Percentiles rank a stretch among this genome's conserved stretches.
These are phyloP conservation scores for Cataglyphis cursor DNA, from an alignment of 2,888 invertebrate genomes.

Conservation along the genomic window DNA sequence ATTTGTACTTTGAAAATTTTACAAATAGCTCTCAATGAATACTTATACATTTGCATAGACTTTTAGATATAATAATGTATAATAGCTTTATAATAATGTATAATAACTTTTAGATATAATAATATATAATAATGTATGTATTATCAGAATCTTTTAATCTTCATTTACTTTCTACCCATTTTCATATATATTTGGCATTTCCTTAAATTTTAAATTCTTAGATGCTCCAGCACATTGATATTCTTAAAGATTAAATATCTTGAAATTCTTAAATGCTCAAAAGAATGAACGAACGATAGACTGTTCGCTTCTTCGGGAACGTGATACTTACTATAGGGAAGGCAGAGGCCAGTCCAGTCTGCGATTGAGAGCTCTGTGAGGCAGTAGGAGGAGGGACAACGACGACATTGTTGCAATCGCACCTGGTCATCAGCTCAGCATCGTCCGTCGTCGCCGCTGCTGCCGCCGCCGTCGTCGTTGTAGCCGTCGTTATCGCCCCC, in stretches of 20 bases:
- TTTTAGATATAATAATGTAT: neutral
- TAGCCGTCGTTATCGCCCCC: conserved; percentile 31
- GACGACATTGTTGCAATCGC: conserved; percentile 80
- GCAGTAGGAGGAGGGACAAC: conserved; percentile 78
- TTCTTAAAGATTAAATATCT: neutral
- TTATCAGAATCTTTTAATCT: neutral
- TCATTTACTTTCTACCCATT: neutral
- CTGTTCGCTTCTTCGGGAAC: neutral
- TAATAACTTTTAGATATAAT: neutral
- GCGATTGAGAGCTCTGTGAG: conserved; percentile 84
- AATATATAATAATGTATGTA: neutral
- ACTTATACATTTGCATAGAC: neutral
- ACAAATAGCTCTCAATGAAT: conserved; percentile 1
- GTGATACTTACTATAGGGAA: conserved; percentile 83
- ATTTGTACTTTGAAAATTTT: neutral
- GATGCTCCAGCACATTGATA: neutral
- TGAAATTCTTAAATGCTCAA: neutral
- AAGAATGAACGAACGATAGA: neutral
- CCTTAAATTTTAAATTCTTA: neutral
- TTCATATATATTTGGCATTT: neutral
- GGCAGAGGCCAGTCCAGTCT: conserved; percentile 82
- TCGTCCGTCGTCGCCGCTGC: conserved; percentile 80
- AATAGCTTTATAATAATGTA: too few species aligned
- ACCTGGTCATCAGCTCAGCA: conserved; percentile 83
- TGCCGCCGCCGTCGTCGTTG: conserved; percentile 14